A percentile compares a stretch with the other conserved stretches of the same genome.
phyloP scores from a whole-genome alignment of 2,888 invertebrate genomes.

The Strigamia transsilvanica region DNA sequence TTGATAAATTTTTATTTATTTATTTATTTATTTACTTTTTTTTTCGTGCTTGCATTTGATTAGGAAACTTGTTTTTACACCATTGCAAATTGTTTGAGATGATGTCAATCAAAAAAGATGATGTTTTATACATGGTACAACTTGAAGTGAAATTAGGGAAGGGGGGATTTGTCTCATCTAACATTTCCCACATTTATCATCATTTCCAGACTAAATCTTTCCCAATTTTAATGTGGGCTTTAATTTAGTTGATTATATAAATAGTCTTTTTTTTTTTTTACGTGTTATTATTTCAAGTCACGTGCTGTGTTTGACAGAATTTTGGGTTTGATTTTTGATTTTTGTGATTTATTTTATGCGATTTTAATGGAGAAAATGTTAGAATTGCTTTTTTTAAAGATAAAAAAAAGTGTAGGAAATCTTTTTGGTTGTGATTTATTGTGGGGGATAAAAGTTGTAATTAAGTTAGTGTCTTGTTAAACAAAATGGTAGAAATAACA shows the following conservation, averaged over 20 bases:
- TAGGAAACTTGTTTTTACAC: constrained; percentile 32
- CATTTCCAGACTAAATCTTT: not conserved
- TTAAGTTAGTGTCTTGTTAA: not conserved
- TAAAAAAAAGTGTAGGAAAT: not conserved
- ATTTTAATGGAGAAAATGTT: too few relatives aligned
- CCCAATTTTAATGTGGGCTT: not conserved
- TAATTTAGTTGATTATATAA: not conserved
- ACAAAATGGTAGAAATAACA: not conserved
- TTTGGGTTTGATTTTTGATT: too few relatives aligned
- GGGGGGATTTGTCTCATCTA: not conserved
- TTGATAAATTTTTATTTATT: not conserved
- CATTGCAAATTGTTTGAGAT: constrained; percentile 29
- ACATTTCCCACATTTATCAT: constrained; percentile 7
- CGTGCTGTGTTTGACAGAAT: not conserved
- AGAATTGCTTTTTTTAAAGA: too few relatives aligned
- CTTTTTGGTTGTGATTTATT: not conserved
- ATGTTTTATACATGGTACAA: not conserved
- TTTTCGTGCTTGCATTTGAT: constrained; percentile 2
- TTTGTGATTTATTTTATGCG: too few relatives aligned
- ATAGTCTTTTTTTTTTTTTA: not conserved
- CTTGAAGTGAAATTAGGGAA: not conserved
- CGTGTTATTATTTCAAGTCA: not conserved
- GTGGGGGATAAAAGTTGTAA: not conserved
- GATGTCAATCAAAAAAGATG: constrained; percentile 31
- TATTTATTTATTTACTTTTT: not conserved